A percentile compares a stretch with the other conserved stretches of the same genome.
phyloP scores from a whole-genome alignment of 2,888 invertebrate genomes.

The Laspeyria flexula region DNA sequence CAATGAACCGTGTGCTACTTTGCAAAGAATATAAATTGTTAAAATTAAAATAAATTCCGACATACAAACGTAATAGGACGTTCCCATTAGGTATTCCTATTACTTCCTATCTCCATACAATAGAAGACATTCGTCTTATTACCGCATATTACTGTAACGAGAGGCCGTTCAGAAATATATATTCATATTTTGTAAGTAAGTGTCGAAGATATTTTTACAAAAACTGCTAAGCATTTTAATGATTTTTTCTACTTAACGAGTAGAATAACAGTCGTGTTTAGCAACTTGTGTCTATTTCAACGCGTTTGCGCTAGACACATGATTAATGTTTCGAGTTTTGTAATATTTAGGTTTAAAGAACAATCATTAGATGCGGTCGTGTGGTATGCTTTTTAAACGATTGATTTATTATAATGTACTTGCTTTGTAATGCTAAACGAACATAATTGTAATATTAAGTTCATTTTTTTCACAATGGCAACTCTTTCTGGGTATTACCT shows the following conservation, averaged over 20 bases:
- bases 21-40: background rate
- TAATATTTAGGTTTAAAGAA: background rate
- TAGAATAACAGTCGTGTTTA: conserved; percentile 3
- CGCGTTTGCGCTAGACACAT: conserved; percentile 1
- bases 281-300: conserved; percentile 2
- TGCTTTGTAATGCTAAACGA: too few relatives aligned
- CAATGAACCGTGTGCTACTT: too few relatives aligned
- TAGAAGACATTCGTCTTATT: conserved; percentile 1
- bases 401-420: too few relatives aligned
- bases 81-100: background rate
- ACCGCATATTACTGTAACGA: conserved; percentile 13
- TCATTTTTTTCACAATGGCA: too few relatives aligned
- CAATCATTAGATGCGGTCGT: background rate
- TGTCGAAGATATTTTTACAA: conserved; percentile 10
- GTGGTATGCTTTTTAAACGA: background rate
- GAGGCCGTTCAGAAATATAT: conserved; percentile 13
- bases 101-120: conserved; percentile 2
- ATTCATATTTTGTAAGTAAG: background rate
- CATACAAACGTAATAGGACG: background rate
- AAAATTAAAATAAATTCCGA: background rate
- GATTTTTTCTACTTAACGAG: conserved; percentile 4
- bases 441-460: too few relatives aligned
- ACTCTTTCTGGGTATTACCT: too few relatives aligned
- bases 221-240: conserved; percentile 11
- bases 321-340: conserved; percentile 3